Base-by-base conservation (phyloP, 2,888 invertebrate genomes). In the Oxystoma pomonae region DNA sequence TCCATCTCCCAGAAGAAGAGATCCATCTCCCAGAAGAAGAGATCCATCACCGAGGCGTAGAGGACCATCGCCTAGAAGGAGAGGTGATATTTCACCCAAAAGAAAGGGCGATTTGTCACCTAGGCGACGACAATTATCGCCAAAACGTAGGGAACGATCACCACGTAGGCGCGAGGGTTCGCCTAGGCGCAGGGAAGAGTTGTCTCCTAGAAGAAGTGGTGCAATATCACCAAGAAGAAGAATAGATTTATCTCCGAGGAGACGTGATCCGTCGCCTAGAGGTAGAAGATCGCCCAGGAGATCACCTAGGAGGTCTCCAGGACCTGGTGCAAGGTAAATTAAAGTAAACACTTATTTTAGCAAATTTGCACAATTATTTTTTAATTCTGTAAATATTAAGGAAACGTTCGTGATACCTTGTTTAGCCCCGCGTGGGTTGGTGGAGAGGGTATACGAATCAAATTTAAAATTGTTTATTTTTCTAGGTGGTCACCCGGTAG, bases 141-240 rank as follows among this genome's bases (percentile, higher is more conserved):
- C 50, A 50, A 50, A 50, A 50, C 50, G 50, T 9, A n/a, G n/a
- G n/a, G n/a, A n/a, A n/a, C n/a, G n/a, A n/a, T n/a, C n/a, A n/a
- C n/a, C n/a, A n/a, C n/a, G n/a, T n/a, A n/a, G 62, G 7, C 64
- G 63, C 2, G 62, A 64, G 7, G 55, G 58, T 2, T 58, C 58
- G 12, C 57, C 19, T 51, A 58, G 62, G 20, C 52, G 58, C n/a
- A n/a, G n/a, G n/a, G n/a, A n/a, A 20, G 21, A 60, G 50, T 22
- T 60, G 7, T 60, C 64, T 7, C 64, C 65, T 5, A 63, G 65
- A 7, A 57, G 57, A 16, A 66, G 56, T 53, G 17, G 52, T n/a
- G n/a, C n/a, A 1, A 58, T 60, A 20, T 66, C 69, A 16, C 65
- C 65, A 1, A 60, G 22, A 19, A 61, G 65, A 55, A 65, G 62